Base-by-base conservation (phyloP, 2,797 vertebrate genomes). In the Smutsia gigantea region DNA sequence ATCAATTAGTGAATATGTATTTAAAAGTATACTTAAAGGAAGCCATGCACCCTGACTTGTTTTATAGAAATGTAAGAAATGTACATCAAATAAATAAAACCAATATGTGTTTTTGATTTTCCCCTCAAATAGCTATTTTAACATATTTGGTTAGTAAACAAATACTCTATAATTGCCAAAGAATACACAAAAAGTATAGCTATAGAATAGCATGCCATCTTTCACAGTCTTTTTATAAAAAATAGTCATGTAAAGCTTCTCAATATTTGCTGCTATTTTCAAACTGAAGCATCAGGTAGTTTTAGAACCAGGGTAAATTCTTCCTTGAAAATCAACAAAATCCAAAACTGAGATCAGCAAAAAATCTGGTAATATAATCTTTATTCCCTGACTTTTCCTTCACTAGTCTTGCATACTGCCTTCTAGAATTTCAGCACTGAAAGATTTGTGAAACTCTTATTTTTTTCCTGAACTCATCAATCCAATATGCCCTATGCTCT, bases 271-370 rank as follows among this genome's bases (percentile, higher is more conserved):
- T 85, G 17, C 34, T n/a, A 25, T 93, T 88, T 86, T 86, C 23
- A 82, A 82, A 90, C n/a, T 49, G 49, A 95, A 61, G 17, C 18
- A 83, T 64, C 61, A n/a, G 72, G 25, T 37, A 77, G 25, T 78
- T 75, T 81, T 86, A 85, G 27, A 97, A 17, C 4, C 81, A 34
- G 25, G 7, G 71, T 94, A 89, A 92, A 74, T 59, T 59, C 37
- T 72, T 89, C 85, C 3, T 19, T 72, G 72, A 85, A 90, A 90
- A 90, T 82, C 42, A 55, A 74, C 19, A 86, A 90, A 87, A 93
- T 82, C n/a, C 31, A 55, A 95, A 68, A 53, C 14, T 25, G 31
- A 75, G 27, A 15, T 89, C 34, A 85, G 37, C 79, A 53, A n/a
- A 49, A 88, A 61, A 34, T 25, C 46, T 27, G 10, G 29, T 19